Conservation (phyloP, 37 sponge, comb jelly and placozoan species). For the Corticium candelabrum region DNA sequence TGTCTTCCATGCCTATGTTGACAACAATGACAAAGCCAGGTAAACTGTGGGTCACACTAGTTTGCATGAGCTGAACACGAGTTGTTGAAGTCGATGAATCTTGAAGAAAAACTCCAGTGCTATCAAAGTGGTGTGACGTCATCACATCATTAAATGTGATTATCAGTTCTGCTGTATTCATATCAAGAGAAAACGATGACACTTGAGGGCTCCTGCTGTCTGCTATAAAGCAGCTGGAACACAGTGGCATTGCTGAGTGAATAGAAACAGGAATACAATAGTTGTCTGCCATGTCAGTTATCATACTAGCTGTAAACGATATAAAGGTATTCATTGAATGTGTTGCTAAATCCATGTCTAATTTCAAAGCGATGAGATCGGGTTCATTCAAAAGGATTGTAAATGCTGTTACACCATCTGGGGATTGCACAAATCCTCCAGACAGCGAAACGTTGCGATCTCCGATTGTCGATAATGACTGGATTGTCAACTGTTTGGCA, state of each 20-base stretch:
- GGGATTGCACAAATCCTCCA: conserved; percentile 26
- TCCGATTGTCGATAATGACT: conserved; percentile 20
- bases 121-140: conserved; percentile 17
- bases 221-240: neutral
- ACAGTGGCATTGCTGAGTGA: neutral
- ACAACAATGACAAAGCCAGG: conserved; percentile 25
- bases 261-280: conserved; percentile 30
- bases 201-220: conserved; percentile 42
- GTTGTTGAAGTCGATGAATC: conserved; percentile 31
- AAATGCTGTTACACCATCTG: conserved; percentile 30
- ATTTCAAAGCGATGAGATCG: conserved; percentile 44
- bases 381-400: conserved; percentile 26
- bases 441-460: conserved; percentile 18
- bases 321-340: conserved; percentile 35
- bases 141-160: conserved; percentile 75
- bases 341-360: conserved; percentile 14
- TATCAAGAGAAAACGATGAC: conserved; percentile 43
- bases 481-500: conserved; percentile 42
- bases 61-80: conserved; percentile 25
- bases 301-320: conserved; percentile 24
- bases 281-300: conserved; percentile 64
- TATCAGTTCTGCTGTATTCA: conserved; percentile 45
- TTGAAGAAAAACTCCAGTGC: conserved; percentile 43
- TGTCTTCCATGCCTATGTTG: conserved; percentile 19
- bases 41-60: conserved; percentile 23